Evolutionary conservation across 1,140 invertebrate genomes (phyloP).

Genomic region (Cyclargus thomasi): DNA sequence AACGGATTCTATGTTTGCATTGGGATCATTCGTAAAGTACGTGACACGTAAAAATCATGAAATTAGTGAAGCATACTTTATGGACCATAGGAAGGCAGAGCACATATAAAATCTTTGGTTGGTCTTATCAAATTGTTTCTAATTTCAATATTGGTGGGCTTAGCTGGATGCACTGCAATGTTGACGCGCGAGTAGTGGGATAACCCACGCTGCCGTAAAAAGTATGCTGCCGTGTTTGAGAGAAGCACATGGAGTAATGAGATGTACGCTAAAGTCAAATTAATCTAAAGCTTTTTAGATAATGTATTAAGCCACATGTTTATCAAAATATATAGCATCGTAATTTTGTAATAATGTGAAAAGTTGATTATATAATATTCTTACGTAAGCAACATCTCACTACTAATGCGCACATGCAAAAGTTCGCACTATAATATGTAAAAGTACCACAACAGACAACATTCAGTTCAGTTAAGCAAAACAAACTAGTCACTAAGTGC

Average conservation of each 20-base stretch:
- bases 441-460: slow-evolving; percentile 31
- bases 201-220: too few species aligned
- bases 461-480: slow-evolving; percentile 33
- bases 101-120: too few species aligned
- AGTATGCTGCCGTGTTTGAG: too few species aligned
- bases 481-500: slow-evolving; percentile 36
- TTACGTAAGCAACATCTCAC: slow-evolving; percentile 27
- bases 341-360: neutral
- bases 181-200: too few species aligned
- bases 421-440: slow-evolving; percentile 38
- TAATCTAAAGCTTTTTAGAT: neutral
- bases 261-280: slow-evolving; percentile 1
- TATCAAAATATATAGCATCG: neutral
- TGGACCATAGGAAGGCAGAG: too few species aligned
- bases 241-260: slow-evolving; percentile 8
- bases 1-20: too few species aligned
- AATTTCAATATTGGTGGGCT: too few species aligned
- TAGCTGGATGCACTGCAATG: too few species aligned
- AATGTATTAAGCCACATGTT: neutral
- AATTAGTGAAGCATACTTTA: too few species aligned
- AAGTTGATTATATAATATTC: neutral
- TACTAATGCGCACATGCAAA: slow-evolving; percentile 34
- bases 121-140: too few species aligned
- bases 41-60: too few species aligned
- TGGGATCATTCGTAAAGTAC: too few species aligned